Percentiles rank a stretch among this genome's conserved stretches.
Evolutionary conservation across 2,797 vertebrate genomes (phyloP).

Genomic region (Alauda arvensis): DNA sequence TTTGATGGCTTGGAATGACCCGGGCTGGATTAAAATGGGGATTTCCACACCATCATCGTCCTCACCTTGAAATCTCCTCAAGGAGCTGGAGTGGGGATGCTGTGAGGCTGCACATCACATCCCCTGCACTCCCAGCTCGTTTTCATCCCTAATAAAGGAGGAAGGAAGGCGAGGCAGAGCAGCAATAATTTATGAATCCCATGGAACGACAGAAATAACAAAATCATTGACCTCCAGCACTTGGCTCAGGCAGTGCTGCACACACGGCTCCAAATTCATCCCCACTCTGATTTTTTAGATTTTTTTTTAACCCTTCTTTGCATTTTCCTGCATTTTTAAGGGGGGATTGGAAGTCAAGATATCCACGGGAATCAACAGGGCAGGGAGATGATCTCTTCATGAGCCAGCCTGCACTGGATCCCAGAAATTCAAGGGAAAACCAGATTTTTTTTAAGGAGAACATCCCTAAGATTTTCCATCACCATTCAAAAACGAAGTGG

Average conservation of each 20-base stretch:
- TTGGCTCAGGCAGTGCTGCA: not conserved
- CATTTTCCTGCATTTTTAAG: accelerated
- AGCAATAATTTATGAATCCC: not conserved
- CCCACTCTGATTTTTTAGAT: accelerated
- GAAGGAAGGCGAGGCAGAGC: not conserved
- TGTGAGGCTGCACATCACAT: not conserved
- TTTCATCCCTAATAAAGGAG: not conserved
- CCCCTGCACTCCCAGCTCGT: not conserved
- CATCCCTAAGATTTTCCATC: not conserved
- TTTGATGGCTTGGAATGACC: slow-evolving; percentile 41
- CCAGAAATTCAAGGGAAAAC: not conserved
- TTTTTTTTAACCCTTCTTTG: not conserved
- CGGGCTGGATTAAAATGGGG: not conserved
- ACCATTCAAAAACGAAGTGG: not conserved
- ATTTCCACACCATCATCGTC: slow-evolving; percentile 21
- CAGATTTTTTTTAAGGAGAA: not conserved
- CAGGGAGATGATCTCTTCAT: not conserved
- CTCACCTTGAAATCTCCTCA: slow-evolving; percentile 56
- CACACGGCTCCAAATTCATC: not conserved
- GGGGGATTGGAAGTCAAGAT: not conserved
- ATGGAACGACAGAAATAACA: not conserved
- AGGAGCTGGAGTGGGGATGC: not conserved
- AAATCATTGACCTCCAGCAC: not conserved
- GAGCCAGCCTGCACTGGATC: not conserved
- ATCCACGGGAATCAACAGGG: not conserved